Conservation (phyloP, 2,113 vertebrate species). For the Aspidoscelis tigris region DNA sequence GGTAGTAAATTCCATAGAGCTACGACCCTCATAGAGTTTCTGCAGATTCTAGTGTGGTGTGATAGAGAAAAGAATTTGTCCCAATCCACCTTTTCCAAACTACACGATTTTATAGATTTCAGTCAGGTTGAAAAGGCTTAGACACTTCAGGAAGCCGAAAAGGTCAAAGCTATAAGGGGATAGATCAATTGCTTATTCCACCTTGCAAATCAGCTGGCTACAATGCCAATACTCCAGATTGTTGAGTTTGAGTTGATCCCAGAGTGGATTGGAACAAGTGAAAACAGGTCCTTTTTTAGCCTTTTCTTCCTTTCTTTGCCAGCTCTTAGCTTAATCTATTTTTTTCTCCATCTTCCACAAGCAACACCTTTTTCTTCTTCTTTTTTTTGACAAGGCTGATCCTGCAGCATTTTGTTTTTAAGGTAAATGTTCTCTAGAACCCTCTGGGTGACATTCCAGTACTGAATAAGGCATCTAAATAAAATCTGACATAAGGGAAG, state of each 20-base stretch:
- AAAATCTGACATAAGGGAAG: constrained; percentile 72
- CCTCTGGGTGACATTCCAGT: constrained; percentile 72
- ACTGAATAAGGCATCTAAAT: constrained; percentile 75
- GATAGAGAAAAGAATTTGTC: too few species aligned
- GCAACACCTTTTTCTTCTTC: neutral
- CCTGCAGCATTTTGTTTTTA: constrained; percentile 55
- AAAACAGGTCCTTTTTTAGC: neutral
- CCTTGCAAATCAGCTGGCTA: neutral
- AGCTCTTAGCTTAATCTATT: neutral
- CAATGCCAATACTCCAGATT: neutral
- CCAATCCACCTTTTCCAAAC: too few species aligned
- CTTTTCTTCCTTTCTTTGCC: neutral
- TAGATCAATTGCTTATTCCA: too few species aligned
- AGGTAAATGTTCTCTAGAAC: constrained; percentile 56
- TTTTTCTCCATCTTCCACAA: neutral
- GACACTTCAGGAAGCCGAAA: too few species aligned
- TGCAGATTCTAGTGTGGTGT: too few species aligned
- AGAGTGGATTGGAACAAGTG: neutral
- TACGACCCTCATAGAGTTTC: too few species aligned
- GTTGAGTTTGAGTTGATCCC: neutral
- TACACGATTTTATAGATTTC: too few species aligned
- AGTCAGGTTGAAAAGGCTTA: too few species aligned
- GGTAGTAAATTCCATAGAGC: too few species aligned
- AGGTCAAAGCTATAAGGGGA: too few species aligned
- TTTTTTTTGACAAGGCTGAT: constrained; percentile 53